Evolutionary conservation across 1,140 invertebrate species (phyloP).

Genomic region (Zaprionus lachaisei): DNA sequence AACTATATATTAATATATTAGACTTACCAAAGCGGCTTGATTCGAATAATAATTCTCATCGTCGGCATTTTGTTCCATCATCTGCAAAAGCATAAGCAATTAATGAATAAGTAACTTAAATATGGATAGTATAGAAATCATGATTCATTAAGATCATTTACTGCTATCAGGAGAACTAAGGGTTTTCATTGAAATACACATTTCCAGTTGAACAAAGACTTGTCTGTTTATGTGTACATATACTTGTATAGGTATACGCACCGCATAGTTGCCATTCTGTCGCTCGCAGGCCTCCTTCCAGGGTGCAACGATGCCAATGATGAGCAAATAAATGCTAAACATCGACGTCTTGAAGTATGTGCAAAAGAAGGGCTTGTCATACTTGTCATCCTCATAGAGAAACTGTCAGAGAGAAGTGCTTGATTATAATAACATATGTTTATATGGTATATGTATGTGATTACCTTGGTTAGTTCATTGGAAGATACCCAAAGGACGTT

Average conservation of each 20-base stretch:
- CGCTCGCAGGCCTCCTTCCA: constrained; percentile 92
- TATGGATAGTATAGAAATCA: neutral
- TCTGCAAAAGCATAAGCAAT: constrained; percentile 76
- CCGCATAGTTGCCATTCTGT: constrained; percentile 88
- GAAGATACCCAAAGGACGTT: constrained; percentile 95
- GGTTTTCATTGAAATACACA: no score
- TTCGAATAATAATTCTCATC: constrained; percentile 88
- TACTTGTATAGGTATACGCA: constrained; percentile 55
- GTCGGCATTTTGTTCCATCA: constrained; percentile 87
- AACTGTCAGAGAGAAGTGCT: constrained; percentile 86
- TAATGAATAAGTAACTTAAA: neutral
- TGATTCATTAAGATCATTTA: neutral
- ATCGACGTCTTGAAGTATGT: constrained; percentile 95
- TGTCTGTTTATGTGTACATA: no score
- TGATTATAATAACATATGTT: neutral
- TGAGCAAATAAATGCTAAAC: constrained; percentile 93
- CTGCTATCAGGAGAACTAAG: neutral
- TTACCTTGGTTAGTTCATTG: constrained; percentile 93
- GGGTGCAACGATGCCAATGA: constrained; percentile 92
- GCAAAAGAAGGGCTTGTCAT: constrained; percentile 94
- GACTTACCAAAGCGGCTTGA: constrained; percentile 64
- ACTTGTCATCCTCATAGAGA: constrained; percentile 91
- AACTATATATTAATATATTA: neutral
- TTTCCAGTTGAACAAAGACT: neutral
- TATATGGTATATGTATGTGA: neutral